phyloP scores from a whole-genome alignment of 2,888 invertebrate genomes.

The Tiphia femorata region DNA sequence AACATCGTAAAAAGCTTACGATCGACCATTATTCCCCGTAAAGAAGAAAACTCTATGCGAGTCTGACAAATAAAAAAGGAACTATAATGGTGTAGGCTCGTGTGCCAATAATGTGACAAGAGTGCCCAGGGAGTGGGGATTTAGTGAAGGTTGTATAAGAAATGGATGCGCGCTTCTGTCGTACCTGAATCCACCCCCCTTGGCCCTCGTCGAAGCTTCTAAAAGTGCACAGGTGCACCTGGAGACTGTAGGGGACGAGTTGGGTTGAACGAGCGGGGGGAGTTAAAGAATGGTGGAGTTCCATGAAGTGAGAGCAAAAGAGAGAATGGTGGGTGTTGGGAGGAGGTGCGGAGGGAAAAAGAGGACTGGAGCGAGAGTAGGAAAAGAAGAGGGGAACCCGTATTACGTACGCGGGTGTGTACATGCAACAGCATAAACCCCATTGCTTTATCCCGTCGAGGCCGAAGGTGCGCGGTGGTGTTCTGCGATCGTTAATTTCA shows the following conservation, averaged over 20 bases:
- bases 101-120: too few relatives aligned
- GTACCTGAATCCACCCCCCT: too few relatives aligned
- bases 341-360: not conserved
- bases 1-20: too few relatives aligned
- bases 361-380: not conserved
- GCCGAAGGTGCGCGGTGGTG: conserved; percentile 50
- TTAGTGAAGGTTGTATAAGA: too few relatives aligned
- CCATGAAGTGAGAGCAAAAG: not conserved
- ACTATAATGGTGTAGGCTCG: too few relatives aligned
- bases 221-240: conserved; percentile 17
- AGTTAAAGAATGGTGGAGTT: not conserved
- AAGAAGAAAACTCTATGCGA: too few relatives aligned
- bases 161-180: too few relatives aligned
- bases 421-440: conserved; percentile 53
- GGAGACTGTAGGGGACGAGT: conserved; percentile 5
- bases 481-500: conserved; percentile 60
- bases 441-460: conserved; percentile 52
- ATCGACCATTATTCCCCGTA: too few relatives aligned
- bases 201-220: not conserved
- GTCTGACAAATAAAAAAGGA: too few relatives aligned
- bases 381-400: conserved; percentile 15
- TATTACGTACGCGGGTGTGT: conserved; percentile 43
- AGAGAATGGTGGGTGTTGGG: not conserved
- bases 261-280: not conserved
- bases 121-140: too few relatives aligned